A percentile compares a stretch with the other conserved stretches of the same genome.
Evolutionary conservation across 2,113 vertebrate species (phyloP).

Genomic region (Tylochromis polylepis): DNA sequence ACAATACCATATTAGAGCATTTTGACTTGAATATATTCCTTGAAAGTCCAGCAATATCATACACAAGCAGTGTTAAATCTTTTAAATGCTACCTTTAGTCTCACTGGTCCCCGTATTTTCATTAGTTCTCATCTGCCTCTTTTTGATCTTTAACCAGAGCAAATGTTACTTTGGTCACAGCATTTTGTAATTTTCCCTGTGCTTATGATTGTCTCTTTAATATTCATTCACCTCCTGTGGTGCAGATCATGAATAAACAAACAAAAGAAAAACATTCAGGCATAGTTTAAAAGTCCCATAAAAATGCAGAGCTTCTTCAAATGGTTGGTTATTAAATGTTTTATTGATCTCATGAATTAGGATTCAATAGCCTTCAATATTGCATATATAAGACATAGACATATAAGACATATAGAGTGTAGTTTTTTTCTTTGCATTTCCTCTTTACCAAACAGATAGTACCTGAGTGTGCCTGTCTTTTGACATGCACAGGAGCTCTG

Average conservation of each 20-base stretch:
- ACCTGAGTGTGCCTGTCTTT: neutral
- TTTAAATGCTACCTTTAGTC: neutral
- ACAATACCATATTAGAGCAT: neutral
- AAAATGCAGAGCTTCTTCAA: neutral
- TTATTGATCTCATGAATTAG: neutral
- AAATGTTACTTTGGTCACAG: neutral
- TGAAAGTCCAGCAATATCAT: neutral
- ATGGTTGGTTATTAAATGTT: neutral
- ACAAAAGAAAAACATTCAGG: neutral
- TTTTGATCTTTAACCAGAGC: neutral
- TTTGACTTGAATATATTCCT: neutral
- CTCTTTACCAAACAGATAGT: neutral
- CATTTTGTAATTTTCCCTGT: neutral
- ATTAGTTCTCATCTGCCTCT: neutral
- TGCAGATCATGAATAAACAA: neutral
- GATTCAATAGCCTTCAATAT: fast-evolving
- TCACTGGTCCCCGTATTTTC: neutral
- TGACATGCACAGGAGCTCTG: neutral
- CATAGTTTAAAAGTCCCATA: neutral
- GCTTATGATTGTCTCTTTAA: neutral
- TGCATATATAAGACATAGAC: neutral
- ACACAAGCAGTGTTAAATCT: neutral
- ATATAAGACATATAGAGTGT: neutral
- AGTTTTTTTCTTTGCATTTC: neutral
- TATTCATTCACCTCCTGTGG: neutral